Evolutionary conservation across 2,888 invertebrate species (phyloP), one percentile per base, ranked within the genome.

Genomic region (Notodonta ziczac): DNA sequence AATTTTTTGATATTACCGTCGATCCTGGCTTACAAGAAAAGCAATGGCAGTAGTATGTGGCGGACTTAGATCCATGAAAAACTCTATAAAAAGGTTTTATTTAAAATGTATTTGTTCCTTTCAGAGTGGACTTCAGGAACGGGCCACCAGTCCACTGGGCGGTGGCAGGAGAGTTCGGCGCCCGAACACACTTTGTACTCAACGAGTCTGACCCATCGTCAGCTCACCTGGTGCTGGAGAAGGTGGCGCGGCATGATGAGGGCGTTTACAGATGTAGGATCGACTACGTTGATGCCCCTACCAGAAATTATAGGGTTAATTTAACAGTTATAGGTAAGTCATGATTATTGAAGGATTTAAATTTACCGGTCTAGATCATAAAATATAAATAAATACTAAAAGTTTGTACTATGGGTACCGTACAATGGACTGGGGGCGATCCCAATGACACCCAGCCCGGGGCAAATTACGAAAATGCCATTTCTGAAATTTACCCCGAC

Each of bases 211-310:
- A 95, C 75, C 95, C 96, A 14, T 95, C 96, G 75, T 96, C 95
- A 78, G 96, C 97, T 8, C 96, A 96, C 72, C 94, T 97, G 54
- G 95, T 96, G 72, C 95, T 97, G 72, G 95, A 96, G 80, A 95
- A 96, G 77, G 96, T 97, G 63, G 95, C 95, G 61, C 87, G 94
- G 53, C 94, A 95, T 39, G 98, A 98, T 78, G 97, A 97, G 76
- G 98, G 98, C 4, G 90, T 97, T 51, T 98, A 97, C 87, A 94
- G 98, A 62, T 98, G 98, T 86, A 94, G 98, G 73, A 97, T 98
- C 71, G 98, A 98, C 92, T 98, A 98, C 83, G 95, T 96, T 66
- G 96, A 98, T 87, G 97, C 97, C 0, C 98, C 98, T 0, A 98
- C 98, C 0, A 95, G 97, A 78, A 98, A 98, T 88, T 97, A 96